phyloP scores from a whole-genome alignment of 1,140 invertebrate genomes.

The Neotoxoptera formosana region DNA sequence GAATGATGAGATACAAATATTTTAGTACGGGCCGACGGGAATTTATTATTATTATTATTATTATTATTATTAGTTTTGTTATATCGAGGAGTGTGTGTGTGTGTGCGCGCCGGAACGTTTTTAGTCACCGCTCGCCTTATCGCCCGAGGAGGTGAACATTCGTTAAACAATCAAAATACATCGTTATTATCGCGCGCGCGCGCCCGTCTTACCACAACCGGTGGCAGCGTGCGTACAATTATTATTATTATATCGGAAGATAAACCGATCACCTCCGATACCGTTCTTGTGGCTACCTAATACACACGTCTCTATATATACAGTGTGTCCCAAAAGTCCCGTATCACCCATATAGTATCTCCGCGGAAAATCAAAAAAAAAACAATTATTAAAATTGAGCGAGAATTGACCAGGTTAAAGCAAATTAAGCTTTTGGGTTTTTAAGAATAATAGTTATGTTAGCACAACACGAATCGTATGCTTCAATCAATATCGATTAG shows the following conservation, averaged over 20 bases:
- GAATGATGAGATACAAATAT: not conserved
- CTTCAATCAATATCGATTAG: no score
- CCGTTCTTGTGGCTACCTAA: not conserved
- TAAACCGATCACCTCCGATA: not conserved
- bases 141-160: not conserved
- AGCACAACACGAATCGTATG: no score
- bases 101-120: slow-evolving; percentile 9
- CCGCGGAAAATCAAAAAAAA: no score
- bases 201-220: not conserved
- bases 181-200: not conserved
- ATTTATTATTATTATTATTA: slow-evolving; percentile 21
- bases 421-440: no score
- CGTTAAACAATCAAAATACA: not conserved
- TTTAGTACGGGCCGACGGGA: not conserved
- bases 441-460: no score
- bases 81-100: not conserved
- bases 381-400: no score
- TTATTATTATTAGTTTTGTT: slow-evolving; percentile 21
- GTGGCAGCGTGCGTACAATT: not conserved
- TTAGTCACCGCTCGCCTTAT: not conserved
- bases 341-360: no score
- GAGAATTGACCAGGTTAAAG: no score
- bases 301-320: no score
- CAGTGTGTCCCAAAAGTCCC: no score
- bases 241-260: not conserved